Conservation (phyloP, 2,797 vertebrate species). For the Rhadinocentrus ornatus region DNA sequence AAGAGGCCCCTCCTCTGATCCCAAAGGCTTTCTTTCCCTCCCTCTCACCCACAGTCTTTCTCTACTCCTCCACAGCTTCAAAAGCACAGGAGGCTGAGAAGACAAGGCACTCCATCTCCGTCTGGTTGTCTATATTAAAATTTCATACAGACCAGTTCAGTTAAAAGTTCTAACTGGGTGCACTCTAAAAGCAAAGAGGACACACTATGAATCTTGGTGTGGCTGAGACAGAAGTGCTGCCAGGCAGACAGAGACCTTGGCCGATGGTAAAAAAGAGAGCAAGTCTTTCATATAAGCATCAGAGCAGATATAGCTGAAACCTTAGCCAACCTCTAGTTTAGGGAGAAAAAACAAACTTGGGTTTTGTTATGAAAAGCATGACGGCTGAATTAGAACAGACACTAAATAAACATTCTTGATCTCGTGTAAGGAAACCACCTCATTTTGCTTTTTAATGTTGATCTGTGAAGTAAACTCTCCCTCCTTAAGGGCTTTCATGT, state of each 20-base stretch:
- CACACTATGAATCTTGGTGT: slow-evolving; percentile 56
- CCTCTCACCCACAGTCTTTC: slow-evolving; percentile 24
- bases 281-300: slow-evolving; percentile 60
- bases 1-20: slow-evolving; percentile 73
- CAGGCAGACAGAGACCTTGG: slow-evolving; percentile 60
- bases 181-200: slow-evolving; percentile 64
- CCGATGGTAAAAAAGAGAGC: slow-evolving; percentile 54
- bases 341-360: slow-evolving; percentile 38
- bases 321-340: slow-evolving; percentile 45
- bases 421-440: slow-evolving; percentile 43
- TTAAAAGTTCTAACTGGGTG: slow-evolving; percentile 64
- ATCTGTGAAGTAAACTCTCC: slow-evolving; percentile 48
- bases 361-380: slow-evolving; percentile 50
- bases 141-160: slow-evolving; percentile 75
- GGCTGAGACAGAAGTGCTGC: slow-evolving; percentile 39
- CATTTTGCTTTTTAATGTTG: slow-evolving; percentile 54
- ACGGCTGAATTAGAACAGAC: slow-evolving; percentile 41
- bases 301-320: slow-evolving; percentile 59
- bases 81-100: slow-evolving; percentile 58
- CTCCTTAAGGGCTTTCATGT: slow-evolving; percentile 28
- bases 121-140: slow-evolving; percentile 78
- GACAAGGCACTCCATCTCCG: slow-evolving; percentile 63
- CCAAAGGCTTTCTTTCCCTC: slow-evolving; percentile 53
- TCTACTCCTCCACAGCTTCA: slow-evolving; percentile 45
- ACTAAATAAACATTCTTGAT: slow-evolving; percentile 50